phyloP scores from a whole-genome alignment of 2,797 vertebrate species.

The Calcarius lapponicus region DNA sequence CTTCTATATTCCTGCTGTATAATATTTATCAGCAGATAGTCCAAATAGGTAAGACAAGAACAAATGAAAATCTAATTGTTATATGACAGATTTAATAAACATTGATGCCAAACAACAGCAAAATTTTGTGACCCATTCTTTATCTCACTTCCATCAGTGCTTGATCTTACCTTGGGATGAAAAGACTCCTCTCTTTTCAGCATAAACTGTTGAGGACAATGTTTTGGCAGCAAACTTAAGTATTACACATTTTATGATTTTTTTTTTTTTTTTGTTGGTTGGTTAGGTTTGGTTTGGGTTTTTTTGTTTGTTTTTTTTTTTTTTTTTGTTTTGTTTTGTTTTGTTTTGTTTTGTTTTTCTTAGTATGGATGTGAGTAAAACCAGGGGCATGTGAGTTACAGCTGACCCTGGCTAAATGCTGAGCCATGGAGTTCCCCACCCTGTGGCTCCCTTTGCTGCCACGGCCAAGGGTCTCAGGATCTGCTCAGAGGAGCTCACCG shows the following conservation, averaged over 20 bases:
- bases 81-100: neutral
- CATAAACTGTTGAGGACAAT: neutral
- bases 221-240: neutral
- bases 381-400: neutral
- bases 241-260: neutral
- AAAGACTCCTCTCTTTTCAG: neutral
- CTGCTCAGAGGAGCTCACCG: neutral
- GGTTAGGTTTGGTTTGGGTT: neutral
- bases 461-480: neutral
- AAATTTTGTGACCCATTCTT: neutral
- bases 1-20: neutral
- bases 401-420: neutral
- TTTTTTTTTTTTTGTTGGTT: neutral
- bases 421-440: neutral
- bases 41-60: neutral
- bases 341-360: neutral
- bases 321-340: neutral
- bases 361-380: neutral
- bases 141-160: neutral
- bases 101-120: neutral
- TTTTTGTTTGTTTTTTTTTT: neutral
- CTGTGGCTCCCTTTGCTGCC: neutral
- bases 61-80: neutral
- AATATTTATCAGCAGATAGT: neutral
- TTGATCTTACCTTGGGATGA: neutral